A percentile compares a stretch with the other conserved stretches of the same genome.
These are phyloP conservation scores for Carduelis carduelis DNA, from an alignment of 2,797 vertebrate genomes.

Conservation along the genomic window DNA sequence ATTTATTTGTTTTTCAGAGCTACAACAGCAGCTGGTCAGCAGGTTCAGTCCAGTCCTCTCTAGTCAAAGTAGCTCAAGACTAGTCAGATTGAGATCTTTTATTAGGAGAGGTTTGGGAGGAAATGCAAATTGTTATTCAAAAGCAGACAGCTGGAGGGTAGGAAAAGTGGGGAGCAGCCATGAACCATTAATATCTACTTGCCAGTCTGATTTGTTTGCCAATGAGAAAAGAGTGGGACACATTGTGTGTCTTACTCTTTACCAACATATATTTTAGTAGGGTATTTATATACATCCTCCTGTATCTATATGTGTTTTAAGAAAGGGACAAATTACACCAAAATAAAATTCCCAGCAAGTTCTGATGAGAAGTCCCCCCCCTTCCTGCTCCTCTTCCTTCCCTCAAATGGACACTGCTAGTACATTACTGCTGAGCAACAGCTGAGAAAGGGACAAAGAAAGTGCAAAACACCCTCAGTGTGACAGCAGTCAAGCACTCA, in stretches of 20 bases:
- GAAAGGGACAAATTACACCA: background rate
- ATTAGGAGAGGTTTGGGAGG: background rate
- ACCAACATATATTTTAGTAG: background rate
- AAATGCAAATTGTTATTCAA: conserved; percentile 22
- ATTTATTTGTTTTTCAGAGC: conserved; percentile 23
- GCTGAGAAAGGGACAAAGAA: background rate
- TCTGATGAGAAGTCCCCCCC: background rate
- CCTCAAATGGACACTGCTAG: background rate
- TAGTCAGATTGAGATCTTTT: background rate
- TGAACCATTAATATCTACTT: background rate
- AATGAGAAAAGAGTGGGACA: background rate
- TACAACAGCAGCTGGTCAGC: conserved; percentile 8
- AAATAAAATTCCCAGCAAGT: background rate
- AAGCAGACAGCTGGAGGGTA: conserved; percentile 35
- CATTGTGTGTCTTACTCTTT: background rate
- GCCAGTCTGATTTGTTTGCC: background rate
- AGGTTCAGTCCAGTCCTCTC: background rate
- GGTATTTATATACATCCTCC: background rate
- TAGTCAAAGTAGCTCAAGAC: background rate
- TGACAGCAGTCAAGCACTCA: background rate
- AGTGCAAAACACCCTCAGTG: background rate
- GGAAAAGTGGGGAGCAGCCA: background rate
- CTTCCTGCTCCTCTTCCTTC: background rate
- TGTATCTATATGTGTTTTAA: background rate
- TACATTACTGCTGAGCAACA: background rate